Conservation (phyloP, 2,797 vertebrate genomes). For the Schizothorax lantsangensis region DNA sequence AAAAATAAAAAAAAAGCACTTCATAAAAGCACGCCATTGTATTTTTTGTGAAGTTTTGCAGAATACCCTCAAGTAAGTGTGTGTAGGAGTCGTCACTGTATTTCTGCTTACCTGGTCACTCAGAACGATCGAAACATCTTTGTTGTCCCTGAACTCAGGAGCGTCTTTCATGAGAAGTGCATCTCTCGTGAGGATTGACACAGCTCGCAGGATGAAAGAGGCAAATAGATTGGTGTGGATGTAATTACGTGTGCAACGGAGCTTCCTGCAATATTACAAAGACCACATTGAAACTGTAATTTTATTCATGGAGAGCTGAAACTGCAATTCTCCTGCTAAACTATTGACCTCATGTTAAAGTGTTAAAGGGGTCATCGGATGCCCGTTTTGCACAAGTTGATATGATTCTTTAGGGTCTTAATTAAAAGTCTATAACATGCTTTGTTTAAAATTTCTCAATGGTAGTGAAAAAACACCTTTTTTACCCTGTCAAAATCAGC, state of each 20-base stretch:
- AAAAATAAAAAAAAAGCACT: too few relatives aligned
- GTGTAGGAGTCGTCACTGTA: background rate
- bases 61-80: background rate
- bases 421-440: too few relatives aligned
- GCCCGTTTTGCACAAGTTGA: too few relatives aligned
- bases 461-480: too few relatives aligned
- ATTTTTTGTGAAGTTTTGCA: background rate
- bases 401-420: too few relatives aligned
- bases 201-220: constrained; percentile 80
- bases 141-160: constrained; percentile 56
- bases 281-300: background rate
- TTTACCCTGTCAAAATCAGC: too few relatives aligned
- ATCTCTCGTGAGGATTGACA: constrained; percentile 80
- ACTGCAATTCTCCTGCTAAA: background rate
- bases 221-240: constrained; percentile 84
- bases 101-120: constrained; percentile 66
- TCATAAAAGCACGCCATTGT: background rate
- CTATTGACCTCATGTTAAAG: background rate
- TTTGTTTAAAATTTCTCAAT: too few relatives aligned
- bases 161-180: constrained; percentile 82
- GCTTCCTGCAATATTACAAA: constrained; percentile 67
- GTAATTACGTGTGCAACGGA: constrained; percentile 82
- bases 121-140: constrained; percentile 50
- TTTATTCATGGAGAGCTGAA: background rate
- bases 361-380: too few relatives aligned